Percentiles rank a stretch among this genome's conserved stretches.
phyloP scores from a whole-genome alignment of 2,797 vertebrate species.

The Neosilurus hyrtlii region DNA sequence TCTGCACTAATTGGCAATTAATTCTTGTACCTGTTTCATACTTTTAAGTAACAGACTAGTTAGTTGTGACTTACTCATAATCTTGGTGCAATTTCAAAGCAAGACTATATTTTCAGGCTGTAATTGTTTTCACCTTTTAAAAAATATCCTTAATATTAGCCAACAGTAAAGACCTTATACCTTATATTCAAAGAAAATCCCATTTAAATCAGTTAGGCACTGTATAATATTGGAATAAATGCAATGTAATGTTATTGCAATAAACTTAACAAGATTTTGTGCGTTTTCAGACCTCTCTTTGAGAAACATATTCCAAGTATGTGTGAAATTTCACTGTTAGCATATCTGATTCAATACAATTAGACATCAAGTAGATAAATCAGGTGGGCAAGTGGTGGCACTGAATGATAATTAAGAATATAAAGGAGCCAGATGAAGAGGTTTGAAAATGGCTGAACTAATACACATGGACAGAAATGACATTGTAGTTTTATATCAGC shows the following conservation, averaged over 20 bases:
- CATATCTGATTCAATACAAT: not conserved
- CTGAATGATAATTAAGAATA: not conserved
- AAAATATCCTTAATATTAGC: not conserved
- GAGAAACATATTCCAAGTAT: not conserved
- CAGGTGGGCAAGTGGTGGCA: not conserved
- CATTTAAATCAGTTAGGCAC: not conserved
- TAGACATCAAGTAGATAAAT: not conserved
- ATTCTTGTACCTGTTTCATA: constrained; percentile 73
- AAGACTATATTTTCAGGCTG: constrained; percentile 21
- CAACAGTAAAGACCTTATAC: not conserved
- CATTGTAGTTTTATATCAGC: not conserved
- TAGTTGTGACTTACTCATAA: constrained; percentile 69
- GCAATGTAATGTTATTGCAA: not conserved
- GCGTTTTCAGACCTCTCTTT: not conserved
- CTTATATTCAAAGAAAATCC: not conserved
- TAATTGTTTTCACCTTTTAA: not conserved
- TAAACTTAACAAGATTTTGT: not conserved
- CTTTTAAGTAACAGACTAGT: constrained; percentile 64
- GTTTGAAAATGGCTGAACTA: not conserved
- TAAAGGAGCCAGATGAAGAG: not conserved
- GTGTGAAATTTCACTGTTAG: not conserved
- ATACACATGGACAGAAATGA: not conserved
- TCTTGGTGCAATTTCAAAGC: constrained; percentile 28
- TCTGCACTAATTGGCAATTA: constrained; percentile 71
- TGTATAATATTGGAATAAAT: not conserved